Evolutionary conservation across 2,888 invertebrate genomes (phyloP).

Genomic region (Pseudococcus jackbeardsleyi): DNA sequence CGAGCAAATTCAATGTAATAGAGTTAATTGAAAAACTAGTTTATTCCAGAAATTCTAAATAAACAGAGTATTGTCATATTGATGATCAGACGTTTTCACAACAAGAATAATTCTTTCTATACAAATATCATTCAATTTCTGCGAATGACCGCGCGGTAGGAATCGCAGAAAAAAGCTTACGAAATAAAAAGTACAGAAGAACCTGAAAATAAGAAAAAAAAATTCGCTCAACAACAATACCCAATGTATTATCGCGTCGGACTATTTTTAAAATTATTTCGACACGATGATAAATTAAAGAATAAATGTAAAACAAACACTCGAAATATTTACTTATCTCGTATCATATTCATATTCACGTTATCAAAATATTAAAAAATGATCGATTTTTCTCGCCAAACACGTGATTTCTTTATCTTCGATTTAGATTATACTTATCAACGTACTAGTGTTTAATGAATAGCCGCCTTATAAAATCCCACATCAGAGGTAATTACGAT

Average conservation of each 20-base stretch:
- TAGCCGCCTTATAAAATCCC: not conserved
- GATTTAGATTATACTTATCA: conserved; percentile 34
- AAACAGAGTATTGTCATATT: conserved; percentile 40
- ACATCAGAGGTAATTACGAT: not conserved
- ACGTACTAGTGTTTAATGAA: not conserved
- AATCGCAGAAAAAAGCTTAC: not conserved
- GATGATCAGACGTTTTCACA: conserved; percentile 28
- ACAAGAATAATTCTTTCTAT: conserved; percentile 1
- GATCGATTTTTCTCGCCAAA: conserved; percentile 18
- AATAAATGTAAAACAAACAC: conserved; percentile 26
- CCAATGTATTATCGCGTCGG: not conserved
- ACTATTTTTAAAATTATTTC: not conserved
- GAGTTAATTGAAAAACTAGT: conserved; percentile 40
- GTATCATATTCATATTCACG: not conserved
- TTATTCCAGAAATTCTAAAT: conserved; percentile 31
- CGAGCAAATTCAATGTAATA: conserved; percentile 4
- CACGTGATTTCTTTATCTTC: conserved; percentile 43
- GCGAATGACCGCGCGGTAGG: not conserved
- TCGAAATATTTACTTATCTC: conserved; percentile 43
- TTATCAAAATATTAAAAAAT: conserved; percentile 45
- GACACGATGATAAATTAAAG: conserved; percentile 4
- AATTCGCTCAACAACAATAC: not conserved
- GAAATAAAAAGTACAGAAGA: not conserved
- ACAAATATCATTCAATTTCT: not conserved
- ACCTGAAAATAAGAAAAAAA: not conserved